Evolutionary conservation across 2,888 invertebrate genomes (phyloP), one percentile per base, ranked within the genome.

Genomic region (Itoplectis maculator): DNA sequence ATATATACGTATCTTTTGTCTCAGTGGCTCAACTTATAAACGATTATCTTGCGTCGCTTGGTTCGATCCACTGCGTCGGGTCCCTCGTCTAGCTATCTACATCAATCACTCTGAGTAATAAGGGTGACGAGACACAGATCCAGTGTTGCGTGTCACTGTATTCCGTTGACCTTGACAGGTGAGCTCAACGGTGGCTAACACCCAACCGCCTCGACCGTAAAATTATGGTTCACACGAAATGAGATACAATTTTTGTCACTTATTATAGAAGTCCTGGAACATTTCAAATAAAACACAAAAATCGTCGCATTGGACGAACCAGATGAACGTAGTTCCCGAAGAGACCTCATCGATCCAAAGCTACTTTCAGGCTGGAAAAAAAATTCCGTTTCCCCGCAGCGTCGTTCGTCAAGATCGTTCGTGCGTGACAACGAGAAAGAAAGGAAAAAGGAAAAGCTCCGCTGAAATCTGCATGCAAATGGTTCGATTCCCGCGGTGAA

Each of bases 381-480:
- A 76, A 73, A 66, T 47, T 74, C 51, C 45, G 40, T 79, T 76
- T 69, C 51, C 56, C 54, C 51, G 54, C 15, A 29, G 45, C 65
- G 59, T 59, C 63, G 68, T 61, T 61, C 79, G 73, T 72, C 75
- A 70, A 65, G 72, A 70, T 78, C 81, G 72, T 68, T 69, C 72
- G 73, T 69, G 82, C 77, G 73, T 47, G 59, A 61, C 13, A 69
- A n/a, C 72, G 72, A 69, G 29, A 29, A 29, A 29, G 29, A 29
- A 5, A 29, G 29, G 5, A 29, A 29, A 29, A 56, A 29, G 56
- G 56, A 80, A 78, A 79, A 59, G 79, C 84, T 77, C 78, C 63
- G 70, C 40, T 73, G 80, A n/a, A 87, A 88, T 88, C 82, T 86
- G 79, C 86, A 87, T 87, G 86, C 84, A 85, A 87, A 89, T 85